Conservation (phyloP, 2,113 vertebrate genomes). For the Todiramphus chloris region DNA sequence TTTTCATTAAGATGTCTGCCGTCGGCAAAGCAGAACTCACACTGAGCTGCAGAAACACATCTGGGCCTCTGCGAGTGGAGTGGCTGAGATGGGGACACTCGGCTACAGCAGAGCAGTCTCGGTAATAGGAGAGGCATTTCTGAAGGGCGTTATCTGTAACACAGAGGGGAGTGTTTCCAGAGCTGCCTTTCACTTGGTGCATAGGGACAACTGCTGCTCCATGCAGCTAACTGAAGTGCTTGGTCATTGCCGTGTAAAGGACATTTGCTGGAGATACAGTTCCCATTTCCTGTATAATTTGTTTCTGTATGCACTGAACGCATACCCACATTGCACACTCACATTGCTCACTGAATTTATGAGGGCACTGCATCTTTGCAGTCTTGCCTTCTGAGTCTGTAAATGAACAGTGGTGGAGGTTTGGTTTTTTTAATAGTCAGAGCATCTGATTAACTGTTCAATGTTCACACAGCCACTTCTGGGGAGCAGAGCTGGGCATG, state of each 20-base stretch:
- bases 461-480: background rate
- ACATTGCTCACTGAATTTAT: background rate
- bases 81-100: background rate
- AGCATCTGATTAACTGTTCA: background rate
- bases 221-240: background rate
- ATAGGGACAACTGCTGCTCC: background rate
- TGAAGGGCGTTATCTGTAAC: background rate
- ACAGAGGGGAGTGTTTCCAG: background rate
- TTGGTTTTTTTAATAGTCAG: background rate
- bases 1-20: slow-evolving; percentile 35
- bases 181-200: background rate
- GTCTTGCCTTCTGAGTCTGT: background rate
- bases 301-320: background rate
- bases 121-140: background rate
- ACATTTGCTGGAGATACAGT: background rate
- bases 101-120: fast-evolving
- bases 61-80: background rate
- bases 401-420: background rate
- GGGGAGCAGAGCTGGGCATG: background rate
- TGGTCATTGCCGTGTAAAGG: background rate
- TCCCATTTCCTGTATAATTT: background rate
- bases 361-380: background rate
- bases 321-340: background rate
- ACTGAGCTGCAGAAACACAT: background rate
- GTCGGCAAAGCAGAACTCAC: background rate